Conservation (phyloP, 2,797 vertebrate species). For the Eulemur mongoz region DNA sequence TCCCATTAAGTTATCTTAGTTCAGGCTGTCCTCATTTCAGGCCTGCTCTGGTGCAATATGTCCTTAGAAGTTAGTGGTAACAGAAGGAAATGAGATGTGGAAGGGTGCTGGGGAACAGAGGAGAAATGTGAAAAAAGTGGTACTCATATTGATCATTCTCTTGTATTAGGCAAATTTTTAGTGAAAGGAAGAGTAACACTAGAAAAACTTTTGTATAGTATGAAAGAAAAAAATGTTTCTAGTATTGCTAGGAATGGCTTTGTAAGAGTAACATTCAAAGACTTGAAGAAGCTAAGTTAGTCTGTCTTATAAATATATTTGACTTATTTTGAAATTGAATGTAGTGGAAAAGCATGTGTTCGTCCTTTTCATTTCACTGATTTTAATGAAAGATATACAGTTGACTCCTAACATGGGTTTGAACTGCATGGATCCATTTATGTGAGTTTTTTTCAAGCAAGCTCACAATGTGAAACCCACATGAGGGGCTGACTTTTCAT, state of each 20-base stretch:
- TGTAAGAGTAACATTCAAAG: not conserved
- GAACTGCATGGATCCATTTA: not conserved
- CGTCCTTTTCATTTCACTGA: not conserved
- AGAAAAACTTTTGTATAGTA: not conserved
- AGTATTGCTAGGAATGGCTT: not conserved
- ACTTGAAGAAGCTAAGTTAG: not conserved
- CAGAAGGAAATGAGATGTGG: not conserved
- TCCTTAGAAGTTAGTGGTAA: not conserved
- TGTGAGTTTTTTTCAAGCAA: not conserved
- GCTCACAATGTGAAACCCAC: not conserved
- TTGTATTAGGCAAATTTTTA: not conserved
- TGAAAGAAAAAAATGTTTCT: not conserved
- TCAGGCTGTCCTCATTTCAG: not conserved
- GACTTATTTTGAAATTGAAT: not conserved
- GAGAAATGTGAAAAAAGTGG: not conserved
- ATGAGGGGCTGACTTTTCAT: not conserved
- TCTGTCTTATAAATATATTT: slow-evolving; percentile 6
- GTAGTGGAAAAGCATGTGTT: not conserved
- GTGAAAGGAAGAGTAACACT: not conserved
- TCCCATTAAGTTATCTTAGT: not conserved
- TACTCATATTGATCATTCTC: not conserved
- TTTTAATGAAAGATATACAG: not conserved
- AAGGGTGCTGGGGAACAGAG: not conserved
- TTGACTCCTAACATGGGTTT: not conserved
- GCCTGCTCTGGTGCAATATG: not conserved